phyloP scores from a whole-genome alignment of 2,113 vertebrate species.

The Hassar affinis region DNA sequence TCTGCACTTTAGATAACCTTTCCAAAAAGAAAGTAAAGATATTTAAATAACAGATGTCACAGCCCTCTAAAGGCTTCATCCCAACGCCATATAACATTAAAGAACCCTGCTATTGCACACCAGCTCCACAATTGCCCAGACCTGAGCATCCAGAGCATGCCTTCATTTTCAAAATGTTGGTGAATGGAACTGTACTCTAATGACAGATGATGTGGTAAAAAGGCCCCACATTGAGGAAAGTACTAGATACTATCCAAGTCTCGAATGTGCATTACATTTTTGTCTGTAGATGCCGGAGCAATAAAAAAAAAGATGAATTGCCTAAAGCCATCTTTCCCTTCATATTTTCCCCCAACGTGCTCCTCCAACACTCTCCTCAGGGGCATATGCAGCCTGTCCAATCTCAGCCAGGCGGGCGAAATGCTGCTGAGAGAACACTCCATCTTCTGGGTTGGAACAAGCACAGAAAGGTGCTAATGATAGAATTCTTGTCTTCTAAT shows the following conservation, averaged over 20 bases:
- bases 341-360: constrained; percentile 10
- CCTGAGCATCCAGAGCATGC: constrained; percentile 17
- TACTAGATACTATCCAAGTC: constrained; percentile 12
- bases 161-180: constrained; percentile 11
- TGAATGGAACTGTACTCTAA: constrained; percentile 8
- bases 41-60: constrained; percentile 20
- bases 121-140: neutral
- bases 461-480: constrained; percentile 48
- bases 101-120: constrained; percentile 1
- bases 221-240: neutral
- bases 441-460: constrained; percentile 48
- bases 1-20: constrained; percentile 2
- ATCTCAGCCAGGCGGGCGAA: constrained; percentile 33
- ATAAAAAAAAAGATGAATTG: constrained; percentile 25
- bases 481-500: constrained; percentile 55
- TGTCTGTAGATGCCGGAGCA: constrained; percentile 12
- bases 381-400: constrained; percentile 32
- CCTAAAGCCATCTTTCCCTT: constrained; percentile 32
- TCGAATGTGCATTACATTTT: constrained; percentile 21
- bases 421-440: constrained; percentile 38
- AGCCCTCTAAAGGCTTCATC: constrained; percentile 8
- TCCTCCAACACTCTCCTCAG: constrained; percentile 1
- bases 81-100: neutral
- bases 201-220: neutral
- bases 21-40: constrained; percentile 24